phyloP scores from a whole-genome alignment of 1,140 invertebrate species.

The Sarcophaga bullata region DNA sequence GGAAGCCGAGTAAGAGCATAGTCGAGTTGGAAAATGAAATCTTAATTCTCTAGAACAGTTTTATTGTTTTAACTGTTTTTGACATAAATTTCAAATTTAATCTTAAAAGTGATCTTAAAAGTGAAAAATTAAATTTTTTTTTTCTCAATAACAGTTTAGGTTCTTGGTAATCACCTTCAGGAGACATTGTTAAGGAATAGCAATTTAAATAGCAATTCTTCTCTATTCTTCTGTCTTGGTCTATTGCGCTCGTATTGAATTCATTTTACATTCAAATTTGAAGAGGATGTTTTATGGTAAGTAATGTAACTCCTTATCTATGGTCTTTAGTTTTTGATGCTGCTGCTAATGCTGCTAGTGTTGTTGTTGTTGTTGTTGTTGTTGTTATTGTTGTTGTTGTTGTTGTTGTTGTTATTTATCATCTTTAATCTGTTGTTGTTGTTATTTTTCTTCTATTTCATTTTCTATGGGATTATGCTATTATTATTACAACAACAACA shows the following conservation, averaged over 20 bases:
- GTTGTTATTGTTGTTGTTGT: not conserved
- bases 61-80: not conserved
- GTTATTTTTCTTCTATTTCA: not conserved
- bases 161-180: not conserved
- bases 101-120: not conserved
- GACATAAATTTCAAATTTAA: not conserved
- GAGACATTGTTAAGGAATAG: too few species aligned
- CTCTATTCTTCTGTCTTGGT: not conserved
- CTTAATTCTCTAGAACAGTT: not conserved
- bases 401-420: not conserved
- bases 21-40: too few species aligned
- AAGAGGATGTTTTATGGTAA: not conserved
- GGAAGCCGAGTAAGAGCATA: too few species aligned
- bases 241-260: not conserved
- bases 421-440: not conserved
- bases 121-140: not conserved
- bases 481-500: not conserved
- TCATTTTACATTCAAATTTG: not conserved
- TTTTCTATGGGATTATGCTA: not conserved
- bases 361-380: not conserved
- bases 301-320: not conserved
- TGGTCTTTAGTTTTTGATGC: not conserved
- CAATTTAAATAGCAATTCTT: too few species aligned
- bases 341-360: not conserved
- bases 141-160: not conserved